phyloP scores from a whole-genome alignment of 2,888 invertebrate genomes.

The Villa cingulata region DNA sequence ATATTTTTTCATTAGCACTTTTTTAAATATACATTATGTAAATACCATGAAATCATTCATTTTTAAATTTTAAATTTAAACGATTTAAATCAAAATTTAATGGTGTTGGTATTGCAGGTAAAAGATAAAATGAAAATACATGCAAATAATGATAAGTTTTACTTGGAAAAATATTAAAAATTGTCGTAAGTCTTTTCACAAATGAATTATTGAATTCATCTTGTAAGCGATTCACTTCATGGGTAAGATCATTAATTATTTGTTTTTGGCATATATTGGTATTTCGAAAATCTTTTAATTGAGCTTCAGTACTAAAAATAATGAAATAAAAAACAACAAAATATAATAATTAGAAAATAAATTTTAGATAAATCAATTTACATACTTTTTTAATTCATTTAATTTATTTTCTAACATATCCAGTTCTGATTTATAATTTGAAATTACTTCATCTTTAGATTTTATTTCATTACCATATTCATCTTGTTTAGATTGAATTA shows the following conservation, averaged over 20 bases:
- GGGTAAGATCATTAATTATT: not conserved
- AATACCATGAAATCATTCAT: too few species aligned
- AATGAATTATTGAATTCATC: too few species aligned
- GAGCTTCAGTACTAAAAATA: conserved; percentile 1
- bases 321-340: not conserved
- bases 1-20: too few species aligned
- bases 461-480: conserved; percentile 12
- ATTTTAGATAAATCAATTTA: conserved; percentile 1
- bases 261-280: not conserved
- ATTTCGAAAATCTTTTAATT: conserved; percentile 1
- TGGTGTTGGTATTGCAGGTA: too few species aligned
- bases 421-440: conserved; percentile 7
- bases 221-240: too few species aligned
- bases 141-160: too few species aligned
- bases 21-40: too few species aligned
- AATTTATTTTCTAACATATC: conserved; percentile 8
- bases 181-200: too few species aligned
- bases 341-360: not conserved
- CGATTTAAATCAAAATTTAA: too few species aligned
- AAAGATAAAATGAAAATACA: too few species aligned
- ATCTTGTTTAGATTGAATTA: not conserved
- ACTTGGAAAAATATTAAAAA: too few species aligned
- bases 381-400: conserved; percentile 5
- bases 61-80: too few species aligned
- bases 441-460: conserved; percentile 13